phyloP scores from a whole-genome alignment of 2,113 vertebrate genomes.

The Petaurus breviceps region DNA sequence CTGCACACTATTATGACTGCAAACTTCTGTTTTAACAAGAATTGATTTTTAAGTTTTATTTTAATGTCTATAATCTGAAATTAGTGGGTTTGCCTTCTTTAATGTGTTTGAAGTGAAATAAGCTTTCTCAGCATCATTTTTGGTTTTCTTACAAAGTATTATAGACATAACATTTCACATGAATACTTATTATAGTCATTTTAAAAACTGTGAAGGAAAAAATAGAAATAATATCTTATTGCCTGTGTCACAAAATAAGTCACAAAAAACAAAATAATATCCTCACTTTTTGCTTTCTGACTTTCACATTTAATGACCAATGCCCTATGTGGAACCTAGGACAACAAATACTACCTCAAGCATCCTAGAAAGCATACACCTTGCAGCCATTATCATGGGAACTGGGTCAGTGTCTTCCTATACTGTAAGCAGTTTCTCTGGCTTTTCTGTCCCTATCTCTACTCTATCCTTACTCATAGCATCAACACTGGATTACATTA shows the following conservation, averaged over 20 bases:
- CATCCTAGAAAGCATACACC: background rate
- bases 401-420: background rate
- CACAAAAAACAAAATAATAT: conserved; percentile 27
- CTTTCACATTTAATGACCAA: conserved; percentile 18
- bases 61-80: conserved; percentile 29
- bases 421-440: background rate
- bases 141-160: conserved; percentile 47
- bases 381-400: background rate
- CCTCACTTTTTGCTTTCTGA: conserved; percentile 12
- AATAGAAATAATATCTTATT: background rate
- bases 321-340: background rate
- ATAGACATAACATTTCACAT: background rate
- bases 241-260: conserved; percentile 16
- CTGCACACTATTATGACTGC: background rate
- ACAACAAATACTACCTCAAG: background rate
- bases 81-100: conserved; percentile 23
- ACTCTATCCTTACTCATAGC: background rate
- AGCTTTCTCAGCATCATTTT: background rate
- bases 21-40: background rate
- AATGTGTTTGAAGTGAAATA: background rate
- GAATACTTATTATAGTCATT: conserved; percentile 21
- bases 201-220: conserved; percentile 24
- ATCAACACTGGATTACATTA: background rate
- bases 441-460: background rate
- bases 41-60: conserved; percentile 45